Percentiles rank a stretch among this genome's conserved stretches.
Evolutionary conservation across 2,888 invertebrate genomes (phyloP).

Genomic region (Hirtodrosophila alboralis): DNA sequence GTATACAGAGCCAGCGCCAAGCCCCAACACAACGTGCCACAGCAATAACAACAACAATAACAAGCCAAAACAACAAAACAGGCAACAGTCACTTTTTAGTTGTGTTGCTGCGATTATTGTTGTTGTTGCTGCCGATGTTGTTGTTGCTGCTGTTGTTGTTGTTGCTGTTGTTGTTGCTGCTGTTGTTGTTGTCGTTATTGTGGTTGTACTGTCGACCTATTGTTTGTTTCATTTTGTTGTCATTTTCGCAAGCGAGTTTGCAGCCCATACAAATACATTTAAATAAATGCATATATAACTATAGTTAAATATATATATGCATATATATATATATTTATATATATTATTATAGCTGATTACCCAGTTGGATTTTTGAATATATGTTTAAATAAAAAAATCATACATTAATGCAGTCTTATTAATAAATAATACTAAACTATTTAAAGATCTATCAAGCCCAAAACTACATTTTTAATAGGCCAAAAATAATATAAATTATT

Average conservation of each 20-base stretch:
- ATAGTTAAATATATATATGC: constrained; percentile 4
- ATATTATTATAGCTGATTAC: constrained; percentile 30
- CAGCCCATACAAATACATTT: constrained; percentile 28
- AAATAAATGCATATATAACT: constrained; percentile 9
- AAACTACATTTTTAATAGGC: too few relatives aligned
- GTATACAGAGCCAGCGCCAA: constrained; percentile 49
- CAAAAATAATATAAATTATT: too few relatives aligned
- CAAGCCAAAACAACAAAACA: constrained; percentile 30
- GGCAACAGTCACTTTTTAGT: constrained; percentile 63
- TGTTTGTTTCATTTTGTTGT: constrained; percentile 69
- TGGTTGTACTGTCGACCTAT: constrained; percentile 65
- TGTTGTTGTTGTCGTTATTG: constrained; percentile 38
- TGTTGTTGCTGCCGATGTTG: constrained; percentile 24
- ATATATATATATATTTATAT: constrained; percentile 24
- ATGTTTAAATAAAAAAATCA: constrained; percentile 1
- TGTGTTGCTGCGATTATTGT: constrained; percentile 33
- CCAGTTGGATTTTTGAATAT: constrained; percentile 16
- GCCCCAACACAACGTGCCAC: constrained; percentile 57
- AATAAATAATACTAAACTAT: too few relatives aligned
- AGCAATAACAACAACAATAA: constrained; percentile 44
- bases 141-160: constrained; percentile 9
- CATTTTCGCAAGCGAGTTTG: constrained; percentile 68
- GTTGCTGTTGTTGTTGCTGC: constrained; percentile 1
- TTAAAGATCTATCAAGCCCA: too few relatives aligned
- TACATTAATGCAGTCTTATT: background rate